Base-by-base conservation (phyloP, 2,113 vertebrate genomes). In the Heterocephalus glaber region DNA sequence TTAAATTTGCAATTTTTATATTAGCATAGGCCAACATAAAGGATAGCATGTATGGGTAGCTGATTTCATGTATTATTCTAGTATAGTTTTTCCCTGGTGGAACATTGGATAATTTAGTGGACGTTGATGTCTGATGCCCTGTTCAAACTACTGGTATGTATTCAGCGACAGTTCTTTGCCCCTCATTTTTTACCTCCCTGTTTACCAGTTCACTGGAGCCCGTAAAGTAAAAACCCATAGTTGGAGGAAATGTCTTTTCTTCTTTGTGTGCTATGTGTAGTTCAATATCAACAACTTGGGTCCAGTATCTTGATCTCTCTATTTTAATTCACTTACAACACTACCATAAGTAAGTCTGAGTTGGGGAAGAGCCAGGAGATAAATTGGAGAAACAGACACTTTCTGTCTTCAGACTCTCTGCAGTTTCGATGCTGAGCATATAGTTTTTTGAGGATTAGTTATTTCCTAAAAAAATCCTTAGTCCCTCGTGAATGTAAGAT, bases 311-410 rank as follows among this genome's bases (percentile, higher is more conserved):
- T 79, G 52, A 49, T 90, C 41, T 84, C 41, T 84, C 61, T 93
- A 3, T 79, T 86, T 94, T 90, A 92, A 80, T 60, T 96, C 61
- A 68, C n/a, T 90, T 88, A 49, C 33, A 66, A 44, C 14, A 16
- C 2, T 80, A 33, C 41, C 33, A 41, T 54, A 54, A 58, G 24
- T 58, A 28, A 54, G 49, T 70, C 33, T 14, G 22, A n/a, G 24
- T 90, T 84, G 89, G 49, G 52, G 66, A 87, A 60, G 26, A 90
- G 8, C 41, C 20, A 16, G 49, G n/a, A 92, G 63, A 14, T 30
- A 79, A 58, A 70, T 4, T 35, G 87, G 41, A 95, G 79, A 93
- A 91, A 30, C 5, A 4, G 26, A 89, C 12, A 41, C 20, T 60
- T 89, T 60, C 41, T 80, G 44, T 77, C 35, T n/a, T 92, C 11